Conservation (phyloP, 2,113 vertebrate genomes). For the Mirounga angustirostris region DNA sequence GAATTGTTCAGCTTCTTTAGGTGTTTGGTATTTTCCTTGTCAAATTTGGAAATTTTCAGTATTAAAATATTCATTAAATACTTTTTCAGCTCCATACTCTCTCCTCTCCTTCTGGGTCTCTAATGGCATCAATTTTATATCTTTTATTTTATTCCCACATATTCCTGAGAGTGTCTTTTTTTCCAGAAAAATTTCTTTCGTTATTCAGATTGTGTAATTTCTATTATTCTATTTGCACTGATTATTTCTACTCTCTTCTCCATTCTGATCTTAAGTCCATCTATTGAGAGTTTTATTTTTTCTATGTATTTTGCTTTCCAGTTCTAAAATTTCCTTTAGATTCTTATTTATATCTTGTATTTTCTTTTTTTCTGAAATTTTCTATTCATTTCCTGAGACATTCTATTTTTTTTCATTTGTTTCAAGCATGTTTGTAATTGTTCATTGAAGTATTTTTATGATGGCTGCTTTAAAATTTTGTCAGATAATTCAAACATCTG, state of each 20-base stretch:
- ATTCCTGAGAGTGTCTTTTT: neutral
- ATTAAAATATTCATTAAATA: neutral
- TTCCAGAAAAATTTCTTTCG: neutral
- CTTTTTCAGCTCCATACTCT: neutral
- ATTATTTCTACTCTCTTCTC: neutral
- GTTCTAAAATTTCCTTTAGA: neutral
- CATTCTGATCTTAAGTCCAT: neutral
- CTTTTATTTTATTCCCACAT: neutral
- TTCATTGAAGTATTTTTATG: neutral
- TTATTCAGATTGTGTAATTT: neutral
- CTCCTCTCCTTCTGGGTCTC: neutral
- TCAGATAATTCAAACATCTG: neutral
- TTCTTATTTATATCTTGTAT: neutral
- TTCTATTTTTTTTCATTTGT: neutral
- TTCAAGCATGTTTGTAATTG: neutral
- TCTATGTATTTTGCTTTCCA: neutral
- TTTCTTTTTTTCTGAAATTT: neutral
- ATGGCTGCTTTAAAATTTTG: neutral
- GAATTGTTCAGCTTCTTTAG: too few species aligned
- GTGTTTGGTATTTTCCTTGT: neutral
- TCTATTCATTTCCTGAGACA: neutral
- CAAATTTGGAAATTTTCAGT: neutral
- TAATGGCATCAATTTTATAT: neutral
- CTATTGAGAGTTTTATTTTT: neutral
- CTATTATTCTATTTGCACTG: neutral